These are phyloP conservation scores for Hymenopus coronatus DNA, from an alignment of 2,888 invertebrate genomes.

Conservation along the genomic window DNA sequence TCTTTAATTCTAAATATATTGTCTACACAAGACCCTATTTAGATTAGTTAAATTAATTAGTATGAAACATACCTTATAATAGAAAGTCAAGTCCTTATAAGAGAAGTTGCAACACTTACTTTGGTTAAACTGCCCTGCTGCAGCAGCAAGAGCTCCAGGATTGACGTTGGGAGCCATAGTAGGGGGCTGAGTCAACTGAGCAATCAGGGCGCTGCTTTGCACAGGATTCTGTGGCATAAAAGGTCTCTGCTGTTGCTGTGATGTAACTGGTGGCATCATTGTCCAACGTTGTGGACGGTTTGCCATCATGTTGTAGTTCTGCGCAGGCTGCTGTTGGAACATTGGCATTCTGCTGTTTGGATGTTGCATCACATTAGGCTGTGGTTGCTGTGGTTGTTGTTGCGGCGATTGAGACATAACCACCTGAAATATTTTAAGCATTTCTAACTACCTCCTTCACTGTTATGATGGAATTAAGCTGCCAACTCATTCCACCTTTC, in stretches of 20 bases:
- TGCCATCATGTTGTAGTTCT: slow-evolving; percentile 31
- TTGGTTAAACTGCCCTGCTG: slow-evolving; percentile 6
- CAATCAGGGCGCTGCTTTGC: slow-evolving; percentile 55
- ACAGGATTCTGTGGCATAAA: slow-evolving; percentile 34
- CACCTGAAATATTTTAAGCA: slow-evolving; percentile 11
- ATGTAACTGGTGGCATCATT: slow-evolving; percentile 43
- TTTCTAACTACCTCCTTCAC: no score
- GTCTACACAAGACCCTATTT: no score
- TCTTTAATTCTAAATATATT: no score
- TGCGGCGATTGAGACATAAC: slow-evolving; percentile 31
- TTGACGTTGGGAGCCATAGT: slow-evolving; percentile 38
- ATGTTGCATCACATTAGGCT: slow-evolving; percentile 20
- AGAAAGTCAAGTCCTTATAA: background rate
- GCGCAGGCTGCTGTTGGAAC: slow-evolving; percentile 6
- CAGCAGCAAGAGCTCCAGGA: background rate
- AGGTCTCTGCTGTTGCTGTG: slow-evolving; percentile 35
- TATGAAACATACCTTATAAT: no score
- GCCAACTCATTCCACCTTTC: no score
- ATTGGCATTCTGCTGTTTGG: background rate
- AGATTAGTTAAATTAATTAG: no score
- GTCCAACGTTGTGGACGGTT: slow-evolving; percentile 59
- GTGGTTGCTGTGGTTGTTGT: slow-evolving; percentile 36
- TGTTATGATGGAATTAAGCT: no score
- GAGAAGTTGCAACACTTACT: background rate
- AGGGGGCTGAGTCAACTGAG: slow-evolving; percentile 58